phyloP scores from a whole-genome alignment of 2,113 vertebrate genomes.

The Mesoclemmys tuberculata region DNA sequence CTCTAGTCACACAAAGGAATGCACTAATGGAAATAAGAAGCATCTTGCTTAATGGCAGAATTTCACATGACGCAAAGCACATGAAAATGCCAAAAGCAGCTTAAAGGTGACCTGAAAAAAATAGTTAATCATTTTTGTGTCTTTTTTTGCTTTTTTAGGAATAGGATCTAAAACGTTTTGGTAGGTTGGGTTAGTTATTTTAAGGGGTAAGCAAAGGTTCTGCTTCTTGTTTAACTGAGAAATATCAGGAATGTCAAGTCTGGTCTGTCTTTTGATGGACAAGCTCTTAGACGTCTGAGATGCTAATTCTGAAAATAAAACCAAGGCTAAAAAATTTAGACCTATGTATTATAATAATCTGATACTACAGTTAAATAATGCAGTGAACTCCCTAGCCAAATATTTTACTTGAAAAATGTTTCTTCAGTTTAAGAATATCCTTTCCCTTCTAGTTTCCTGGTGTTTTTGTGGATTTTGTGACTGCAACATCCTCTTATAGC shows the following conservation, averaged over 20 bases:
- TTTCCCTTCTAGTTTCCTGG: not conserved
- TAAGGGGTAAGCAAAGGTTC: not conserved
- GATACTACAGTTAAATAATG: not conserved
- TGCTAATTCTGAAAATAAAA: not conserved
- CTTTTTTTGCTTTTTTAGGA: not conserved
- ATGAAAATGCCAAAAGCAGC: conserved; percentile 9
- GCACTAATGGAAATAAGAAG: not conserved
- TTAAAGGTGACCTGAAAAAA: not conserved
- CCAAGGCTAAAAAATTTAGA: not conserved
- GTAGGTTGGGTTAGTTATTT: not conserved
- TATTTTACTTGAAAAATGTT: not conserved
- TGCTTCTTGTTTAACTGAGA: not conserved
- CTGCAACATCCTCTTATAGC: not conserved
- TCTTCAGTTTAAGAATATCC: not conserved
- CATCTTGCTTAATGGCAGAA: conserved; percentile 20
- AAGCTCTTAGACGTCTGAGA: not conserved
- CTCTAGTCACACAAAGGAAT: not conserved
- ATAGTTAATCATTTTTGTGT: not conserved
- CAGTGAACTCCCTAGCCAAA: not conserved
- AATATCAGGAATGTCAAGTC: not conserved
- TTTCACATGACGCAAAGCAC: not conserved
- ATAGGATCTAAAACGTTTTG: not conserved
- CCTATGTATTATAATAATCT: not conserved
- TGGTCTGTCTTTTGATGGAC: not conserved
- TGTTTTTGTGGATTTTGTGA: not conserved